A percentile compares a stretch with the other conserved stretches of the same genome.
phyloP scores from a whole-genome alignment of 2,888 invertebrate species.

The Mylabris sibirica region DNA sequence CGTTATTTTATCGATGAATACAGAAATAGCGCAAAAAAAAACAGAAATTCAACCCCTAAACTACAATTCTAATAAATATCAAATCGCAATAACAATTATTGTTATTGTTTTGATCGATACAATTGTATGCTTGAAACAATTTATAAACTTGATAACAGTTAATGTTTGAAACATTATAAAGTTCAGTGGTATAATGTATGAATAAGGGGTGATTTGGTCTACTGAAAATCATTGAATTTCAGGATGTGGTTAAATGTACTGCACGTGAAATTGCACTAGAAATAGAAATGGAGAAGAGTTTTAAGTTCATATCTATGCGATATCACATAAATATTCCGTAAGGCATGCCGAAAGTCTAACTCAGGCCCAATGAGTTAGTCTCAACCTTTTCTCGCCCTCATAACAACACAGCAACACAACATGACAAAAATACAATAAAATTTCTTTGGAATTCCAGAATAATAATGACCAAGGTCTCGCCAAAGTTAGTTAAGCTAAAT shows the following conservation, averaged over 20 bases:
- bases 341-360: too few relatives aligned
- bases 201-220: neutral
- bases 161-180: neutral
- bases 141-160: neutral
- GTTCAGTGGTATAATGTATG: neutral
- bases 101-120: slow-evolving; percentile 7
- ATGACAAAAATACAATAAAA: too few relatives aligned
- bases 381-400: too few relatives aligned
- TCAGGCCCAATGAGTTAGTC: too few relatives aligned
- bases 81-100: neutral
- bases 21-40: neutral
- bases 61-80: neutral
- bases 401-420: too few relatives aligned
- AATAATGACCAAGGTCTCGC: too few relatives aligned
- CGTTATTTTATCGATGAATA: neutral
- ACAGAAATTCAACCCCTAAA: neutral
- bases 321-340: too few relatives aligned
- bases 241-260: slow-evolving; percentile 23
- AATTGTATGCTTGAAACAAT: neutral
- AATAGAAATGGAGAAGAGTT: neutral
- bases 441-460: too few relatives aligned
- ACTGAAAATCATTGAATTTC: neutral
- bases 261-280: slow-evolving; percentile 20
- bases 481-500: too few relatives aligned
- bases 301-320: neutral